These are phyloP conservation scores for Hephaestus fuliginosus DNA, from an alignment of 2,797 vertebrate genomes.

Conservation along the genomic window DNA sequence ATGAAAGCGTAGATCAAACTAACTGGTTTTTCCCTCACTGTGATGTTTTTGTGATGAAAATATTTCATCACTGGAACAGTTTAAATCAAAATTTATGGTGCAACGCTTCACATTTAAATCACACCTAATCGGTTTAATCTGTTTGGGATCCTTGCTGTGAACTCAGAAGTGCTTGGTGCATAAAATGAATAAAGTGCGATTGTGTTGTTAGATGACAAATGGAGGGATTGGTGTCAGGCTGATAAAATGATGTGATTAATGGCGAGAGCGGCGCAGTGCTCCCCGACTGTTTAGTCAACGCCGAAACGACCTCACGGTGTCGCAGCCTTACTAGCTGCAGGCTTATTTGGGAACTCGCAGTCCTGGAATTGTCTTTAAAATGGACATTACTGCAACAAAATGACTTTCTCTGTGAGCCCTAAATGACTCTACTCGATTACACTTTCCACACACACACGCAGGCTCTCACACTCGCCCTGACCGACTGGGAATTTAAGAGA, in stretches of 20 bases:
- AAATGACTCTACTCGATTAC: conserved; percentile 70
- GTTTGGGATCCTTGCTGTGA: not conserved
- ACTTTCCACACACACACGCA: conserved; percentile 42
- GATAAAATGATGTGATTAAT: conserved; percentile 27
- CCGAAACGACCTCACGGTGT: conserved; percentile 3
- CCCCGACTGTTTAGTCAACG: conserved; percentile 24
- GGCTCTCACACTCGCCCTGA: conserved; percentile 49
- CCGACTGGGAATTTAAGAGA: conserved; percentile 59
- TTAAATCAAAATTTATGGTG: conserved; percentile 11
- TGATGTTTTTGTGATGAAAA: conserved; percentile 24
- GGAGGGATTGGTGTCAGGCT: conserved; percentile 29
- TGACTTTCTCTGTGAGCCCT: conserved; percentile 54
- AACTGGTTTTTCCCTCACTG: not conserved
- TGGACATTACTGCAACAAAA: conserved; percentile 62
- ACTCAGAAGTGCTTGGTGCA: not conserved
- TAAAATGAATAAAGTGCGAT: conserved; percentile 13
- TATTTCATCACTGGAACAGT: conserved; percentile 35
- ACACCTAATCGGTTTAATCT: conserved; percentile 15
- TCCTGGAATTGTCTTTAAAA: conserved; percentile 59
- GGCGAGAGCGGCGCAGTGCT: conserved; percentile 23
- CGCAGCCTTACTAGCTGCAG: conserved; percentile 1
- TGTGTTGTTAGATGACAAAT: conserved; percentile 17
- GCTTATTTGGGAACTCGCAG: conserved; percentile 34
- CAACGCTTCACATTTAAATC: conserved; percentile 3
- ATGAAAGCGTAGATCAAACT: conserved; percentile 33